Percentiles rank a stretch among this genome's conserved stretches.
Evolutionary conservation across 2,113 vertebrate species (phyloP).

Genomic region (Otocyon megalotis): DNA sequence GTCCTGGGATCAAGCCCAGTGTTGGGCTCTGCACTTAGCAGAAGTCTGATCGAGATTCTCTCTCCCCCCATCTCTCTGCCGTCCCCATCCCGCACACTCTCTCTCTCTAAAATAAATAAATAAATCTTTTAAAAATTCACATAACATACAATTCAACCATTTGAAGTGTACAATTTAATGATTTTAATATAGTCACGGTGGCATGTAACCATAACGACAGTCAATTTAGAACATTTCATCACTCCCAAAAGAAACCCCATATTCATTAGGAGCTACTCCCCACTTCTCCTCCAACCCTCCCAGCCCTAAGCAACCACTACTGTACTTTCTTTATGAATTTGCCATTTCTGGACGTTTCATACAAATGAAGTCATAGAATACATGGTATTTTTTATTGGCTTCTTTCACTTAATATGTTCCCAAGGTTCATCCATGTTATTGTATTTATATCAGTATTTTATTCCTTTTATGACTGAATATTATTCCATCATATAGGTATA

Average conservation of each 20-base stretch:
- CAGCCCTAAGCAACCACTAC: background rate
- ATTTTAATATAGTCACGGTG: background rate
- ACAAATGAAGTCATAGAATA: conserved; percentile 11
- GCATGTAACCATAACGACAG: background rate
- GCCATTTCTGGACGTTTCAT: conserved; percentile 9
- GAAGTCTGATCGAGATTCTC: background rate
- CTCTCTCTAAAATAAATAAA: background rate
- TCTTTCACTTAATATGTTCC: conserved; percentile 16
- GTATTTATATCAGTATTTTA: background rate
- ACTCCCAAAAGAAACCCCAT: background rate
- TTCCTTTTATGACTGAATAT: background rate
- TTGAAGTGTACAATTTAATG: background rate
- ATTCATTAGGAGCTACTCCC: background rate
- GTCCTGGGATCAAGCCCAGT: background rate
- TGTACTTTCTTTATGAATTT: conserved; percentile 24
- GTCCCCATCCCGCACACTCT: background rate
- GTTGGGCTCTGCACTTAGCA: background rate
- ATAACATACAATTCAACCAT: background rate
- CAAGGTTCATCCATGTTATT: background rate
- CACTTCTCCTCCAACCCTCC: background rate
- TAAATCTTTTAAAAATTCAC: background rate
- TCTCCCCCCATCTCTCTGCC: background rate
- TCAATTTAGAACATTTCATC: conserved; percentile 26
- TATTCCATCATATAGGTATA: background rate
- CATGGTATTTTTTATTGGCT: background rate